A percentile compares a stretch with the other conserved stretches of the same genome.
These are phyloP conservation scores for Syncerus caffer DNA, from an alignment of 2,797 vertebrate genomes.

Conservation along the genomic window DNA sequence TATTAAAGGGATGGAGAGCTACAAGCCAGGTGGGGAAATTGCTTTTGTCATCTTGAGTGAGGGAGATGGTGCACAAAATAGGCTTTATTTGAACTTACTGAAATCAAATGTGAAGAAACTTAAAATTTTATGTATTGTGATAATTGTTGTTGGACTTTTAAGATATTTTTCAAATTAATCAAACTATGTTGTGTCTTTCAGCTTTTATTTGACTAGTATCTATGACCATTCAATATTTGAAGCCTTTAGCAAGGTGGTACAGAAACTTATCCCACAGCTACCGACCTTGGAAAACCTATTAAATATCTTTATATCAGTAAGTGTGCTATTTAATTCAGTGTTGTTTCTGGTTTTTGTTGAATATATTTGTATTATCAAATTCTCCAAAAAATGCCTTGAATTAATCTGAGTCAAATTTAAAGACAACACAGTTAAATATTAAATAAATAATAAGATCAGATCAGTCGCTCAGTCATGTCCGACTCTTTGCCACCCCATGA, in stretches of 20 bases:
- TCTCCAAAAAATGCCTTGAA: neutral
- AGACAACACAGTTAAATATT: neutral
- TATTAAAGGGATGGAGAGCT: neutral
- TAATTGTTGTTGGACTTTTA: neutral
- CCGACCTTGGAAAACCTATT: conserved; percentile 98
- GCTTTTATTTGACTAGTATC: conserved; percentile 99
- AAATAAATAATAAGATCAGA: neutral
- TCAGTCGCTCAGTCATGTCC: too few species aligned
- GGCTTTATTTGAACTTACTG: conserved; percentile 17
- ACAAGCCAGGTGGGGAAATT: neutral
- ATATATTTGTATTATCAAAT: conserved; percentile 25
- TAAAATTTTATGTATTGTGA: conserved; percentile 4
- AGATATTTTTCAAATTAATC: conserved; percentile 61
- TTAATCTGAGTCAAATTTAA: conserved; percentile 30
- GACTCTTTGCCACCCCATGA: too few species aligned
- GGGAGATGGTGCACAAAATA: neutral
- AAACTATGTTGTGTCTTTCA: conserved; percentile 78
- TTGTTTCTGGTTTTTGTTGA: conserved; percentile 46
- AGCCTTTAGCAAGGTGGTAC: conserved; percentile 99
- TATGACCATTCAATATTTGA: conserved; percentile 99
- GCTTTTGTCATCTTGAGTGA: neutral
- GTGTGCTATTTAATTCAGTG: conserved; percentile 66
- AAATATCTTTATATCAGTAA: conserved; percentile 99
- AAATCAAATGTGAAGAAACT: conserved; percentile 18
- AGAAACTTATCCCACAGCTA: conserved; percentile 98